Evolutionary conservation across 1,140 invertebrate species (phyloP), one percentile per base, ranked within the genome.

Genomic region (Sminthurinus signatus): DNA sequence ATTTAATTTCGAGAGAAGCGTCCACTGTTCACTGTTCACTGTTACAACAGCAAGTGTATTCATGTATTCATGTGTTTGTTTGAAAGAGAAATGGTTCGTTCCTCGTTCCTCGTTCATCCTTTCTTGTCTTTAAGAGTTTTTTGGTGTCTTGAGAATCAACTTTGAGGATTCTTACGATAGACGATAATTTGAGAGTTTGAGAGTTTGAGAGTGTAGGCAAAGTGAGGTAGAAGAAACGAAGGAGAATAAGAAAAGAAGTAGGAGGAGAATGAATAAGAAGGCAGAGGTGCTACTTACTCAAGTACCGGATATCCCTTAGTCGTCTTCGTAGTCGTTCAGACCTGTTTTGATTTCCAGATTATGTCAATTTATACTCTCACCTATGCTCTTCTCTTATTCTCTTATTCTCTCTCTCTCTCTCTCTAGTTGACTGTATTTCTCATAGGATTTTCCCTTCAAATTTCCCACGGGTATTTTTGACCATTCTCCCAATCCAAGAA

Each of bases 401-500:
- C n/a, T n/a, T n/a, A n/a, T n/a, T n/a, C n/a, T n/a, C n/a, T n/a
- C n/a, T n/a, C n/a, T n/a, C n/a, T n/a, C n/a, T n/a, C 55, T 57
- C 17, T 31, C 21, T 14, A n/a, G 32, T 29, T 32, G 52, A 25
- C 21, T 23, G 5, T 36, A 43, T 67, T 64, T 67, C 65, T 67
- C 65, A 67, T 67, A 59, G 56, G 58, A 62, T 46, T 62, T 58
- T 63, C 31, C 42, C 51, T 43, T 51, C 43, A 44, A 43, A 42
- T 67, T 67, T 67, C 65, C 65, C 65, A 67, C 65, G 65, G 57
- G 61, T 63, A 29, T 63, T 67, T n/a, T 67, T 67, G 65, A 67
- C 65, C 65, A 62, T 62, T n/a, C n/a, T n/a, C n/a, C n/a, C n/a
- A n/a, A n/a, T n/a, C n/a, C n/a, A n/a, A n/a, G n/a, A n/a, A n/a